Conservation (phyloP, 2,113 vertebrate genomes). For the Danio rerio region GRCz12tu NC_133195.1:23946001-23946500, state of each 20-base stretch:
- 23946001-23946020: slow-evolving; percentile 48
- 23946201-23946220: not conserved
- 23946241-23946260: not conserved
- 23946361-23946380: slow-evolving; percentile 37
- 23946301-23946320: slow-evolving; percentile 27
- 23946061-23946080: slow-evolving; percentile 39
- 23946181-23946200: not conserved
- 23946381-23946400: slow-evolving; percentile 27
- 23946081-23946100: slow-evolving; percentile 50
- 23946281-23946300: slow-evolving; percentile 11
- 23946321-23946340: slow-evolving; percentile 54
- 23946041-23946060: slow-evolving; percentile 32
- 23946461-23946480: not conserved
- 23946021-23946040: slow-evolving; percentile 23
- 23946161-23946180: slow-evolving; percentile 30
- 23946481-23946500: not conserved
- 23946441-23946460: not conserved
- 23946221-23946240: not conserved
- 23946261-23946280: slow-evolving; percentile 1
- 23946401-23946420: slow-evolving; percentile 19
- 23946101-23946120: slow-evolving; percentile 54
- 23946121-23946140: slow-evolving; percentile 44
- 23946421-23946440: slow-evolving; percentile 40
- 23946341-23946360: slow-evolving; percentile 44
- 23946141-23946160: slow-evolving; percentile 41